These are phyloP conservation scores for Augochlorella aurata DNA, from an alignment of 2,888 invertebrate species.

Conservation along the genomic window DNA sequence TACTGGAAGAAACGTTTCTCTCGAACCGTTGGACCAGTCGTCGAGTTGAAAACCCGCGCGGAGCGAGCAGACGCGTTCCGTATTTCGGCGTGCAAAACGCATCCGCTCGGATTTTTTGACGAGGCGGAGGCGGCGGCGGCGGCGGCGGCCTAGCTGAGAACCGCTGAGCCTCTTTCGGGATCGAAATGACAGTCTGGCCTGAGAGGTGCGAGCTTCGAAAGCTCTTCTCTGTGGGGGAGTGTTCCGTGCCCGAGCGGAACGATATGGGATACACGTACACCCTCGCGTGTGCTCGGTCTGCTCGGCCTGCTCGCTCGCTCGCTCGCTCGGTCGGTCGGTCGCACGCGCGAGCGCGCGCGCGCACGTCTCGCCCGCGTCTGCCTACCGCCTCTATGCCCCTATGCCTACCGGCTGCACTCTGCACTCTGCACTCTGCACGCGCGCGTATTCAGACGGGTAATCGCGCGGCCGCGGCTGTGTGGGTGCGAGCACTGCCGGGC, in stretches of 20 bases:
- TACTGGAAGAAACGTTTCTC: too few species aligned
- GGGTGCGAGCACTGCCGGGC: conserved; percentile 56
- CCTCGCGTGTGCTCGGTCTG: conserved; percentile 14
- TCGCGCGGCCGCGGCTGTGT: conserved; percentile 58
- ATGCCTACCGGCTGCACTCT: too few species aligned
- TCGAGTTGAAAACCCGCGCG: too few species aligned
- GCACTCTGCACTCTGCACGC: conserved; percentile 1
- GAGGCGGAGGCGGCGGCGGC: neutral
- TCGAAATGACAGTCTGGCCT: conserved; percentile 71
- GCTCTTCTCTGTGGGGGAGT: conserved; percentile 56
- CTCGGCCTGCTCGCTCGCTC: neutral
- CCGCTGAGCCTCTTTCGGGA: conserved; percentile 69
- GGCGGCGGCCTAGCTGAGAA: conserved; percentile 57
- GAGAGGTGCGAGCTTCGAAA: conserved; percentile 72
- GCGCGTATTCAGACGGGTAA: conserved; percentile 28
- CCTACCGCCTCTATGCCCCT: too few species aligned
- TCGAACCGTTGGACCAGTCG: too few species aligned
- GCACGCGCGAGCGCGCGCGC: too few species aligned
- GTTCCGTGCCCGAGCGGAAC: conserved; percentile 57
- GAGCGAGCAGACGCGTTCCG: too few species aligned
- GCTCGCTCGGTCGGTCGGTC: too few species aligned
- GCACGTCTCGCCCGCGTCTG: conserved; percentile 20
- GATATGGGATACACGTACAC: conserved; percentile 62
- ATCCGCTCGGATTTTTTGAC: neutral
- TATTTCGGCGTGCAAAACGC: too few species aligned